Base-by-base conservation (phyloP, 2,113 vertebrate species). In the Phoenicopterus ruber region DNA sequence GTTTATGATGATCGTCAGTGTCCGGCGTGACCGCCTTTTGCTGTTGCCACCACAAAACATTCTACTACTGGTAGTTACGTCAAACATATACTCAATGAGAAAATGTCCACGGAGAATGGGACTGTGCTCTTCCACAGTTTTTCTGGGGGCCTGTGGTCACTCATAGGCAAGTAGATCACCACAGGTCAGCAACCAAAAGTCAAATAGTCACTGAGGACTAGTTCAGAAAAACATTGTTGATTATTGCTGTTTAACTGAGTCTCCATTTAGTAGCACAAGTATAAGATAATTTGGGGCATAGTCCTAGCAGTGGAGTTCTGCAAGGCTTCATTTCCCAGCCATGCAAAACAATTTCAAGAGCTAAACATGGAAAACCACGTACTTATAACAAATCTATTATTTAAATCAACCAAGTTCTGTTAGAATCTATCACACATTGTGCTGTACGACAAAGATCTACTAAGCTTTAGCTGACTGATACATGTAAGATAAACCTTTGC, bases 221-320 rank as follows among this genome's bases (percentile, higher is more conserved):
- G 54, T 54, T 52, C 6, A 42, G 72, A 58, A 73, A 58, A 52
- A 34, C 3, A 31, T 42, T n/a, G 8, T 44, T 49, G 16, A 52
- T 70, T 54, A 50, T 11, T 44, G 18, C 7, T 25, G 19, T 81
- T 84, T 57, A 58, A 49, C 32, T 34, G 65, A 62, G 13, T 7
- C 16, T 34, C 5, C 70, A 3, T 44, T 61, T 46, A 77, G 26
- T 12, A 32, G 2, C 1, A 0, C 0, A 1, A 69, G 4, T 32
- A 17, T 17, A 63, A 88, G 8, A 12, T 38, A 47, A 49, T 34
- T 62, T 44, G 46, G 19, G 13, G 3, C 26, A 54, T 4, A 38
- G 31, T 46, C 36, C 55, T 66, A 84, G 17, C 24, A 63, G 9
- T 5, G 5, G 38, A 13, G 10, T 32, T 47, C 29, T 63, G 17